phyloP scores from a whole-genome alignment of 2,888 invertebrate genomes.

The Molanna angustata region DNA sequence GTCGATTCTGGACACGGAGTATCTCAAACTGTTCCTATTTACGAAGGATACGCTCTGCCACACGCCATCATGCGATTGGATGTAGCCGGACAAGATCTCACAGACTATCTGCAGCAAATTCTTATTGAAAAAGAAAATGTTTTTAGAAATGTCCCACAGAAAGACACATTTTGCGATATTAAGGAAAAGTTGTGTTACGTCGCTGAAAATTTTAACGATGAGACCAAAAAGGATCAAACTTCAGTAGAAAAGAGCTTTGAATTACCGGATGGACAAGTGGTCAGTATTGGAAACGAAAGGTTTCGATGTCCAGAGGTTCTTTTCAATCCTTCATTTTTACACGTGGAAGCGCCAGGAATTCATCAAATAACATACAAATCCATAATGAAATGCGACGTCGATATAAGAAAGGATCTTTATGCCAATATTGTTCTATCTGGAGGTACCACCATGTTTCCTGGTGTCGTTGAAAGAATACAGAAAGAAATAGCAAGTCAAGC shows the following conservation, averaged over 20 bases:
- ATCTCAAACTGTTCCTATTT: conserved; percentile 70
- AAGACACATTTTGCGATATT: conserved; percentile 59
- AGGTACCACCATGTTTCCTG: conserved; percentile 45
- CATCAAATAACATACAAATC: neutral
- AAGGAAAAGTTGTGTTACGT: conserved; percentile 75
- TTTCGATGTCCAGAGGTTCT: conserved; percentile 64
- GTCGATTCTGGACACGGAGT: conserved; percentile 73
- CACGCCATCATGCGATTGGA: conserved; percentile 46
- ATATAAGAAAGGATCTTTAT: conserved; percentile 34
- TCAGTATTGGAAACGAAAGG: conserved; percentile 58
- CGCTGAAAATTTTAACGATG: conserved; percentile 59
- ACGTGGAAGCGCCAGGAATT: conserved; percentile 58
- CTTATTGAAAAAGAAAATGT: neutral
- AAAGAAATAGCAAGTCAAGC: conserved; percentile 61
- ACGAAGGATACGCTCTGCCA: too few species aligned
- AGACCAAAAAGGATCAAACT: conserved; percentile 45
- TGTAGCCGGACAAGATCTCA: conserved; percentile 43
- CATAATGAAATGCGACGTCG: conserved; percentile 39
- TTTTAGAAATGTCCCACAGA: conserved; percentile 52
- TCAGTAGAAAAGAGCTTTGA: conserved; percentile 36
- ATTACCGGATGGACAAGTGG: conserved; percentile 48
- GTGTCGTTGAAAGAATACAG: conserved; percentile 59
- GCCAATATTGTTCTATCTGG: neutral
- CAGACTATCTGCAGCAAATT: conserved; percentile 21
- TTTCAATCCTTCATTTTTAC: conserved; percentile 61